These are phyloP conservation scores for Buceros bicornis DNA, from an alignment of 2,797 vertebrate species.

Conservation along the genomic window DNA sequence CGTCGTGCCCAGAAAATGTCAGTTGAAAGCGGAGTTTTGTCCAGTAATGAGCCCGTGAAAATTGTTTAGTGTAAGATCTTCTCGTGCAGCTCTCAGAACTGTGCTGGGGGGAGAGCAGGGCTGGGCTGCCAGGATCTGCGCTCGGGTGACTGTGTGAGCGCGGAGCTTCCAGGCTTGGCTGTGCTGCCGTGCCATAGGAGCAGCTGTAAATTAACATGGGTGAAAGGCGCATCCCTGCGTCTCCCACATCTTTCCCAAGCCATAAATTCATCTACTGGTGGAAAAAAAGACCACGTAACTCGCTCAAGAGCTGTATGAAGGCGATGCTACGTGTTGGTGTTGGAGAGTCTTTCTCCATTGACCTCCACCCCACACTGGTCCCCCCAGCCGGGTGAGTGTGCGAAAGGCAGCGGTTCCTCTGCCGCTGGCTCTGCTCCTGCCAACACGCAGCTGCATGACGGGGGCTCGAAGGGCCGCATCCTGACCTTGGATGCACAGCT, in stretches of 20 bases:
- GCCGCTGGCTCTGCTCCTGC: neutral
- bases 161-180: neutral
- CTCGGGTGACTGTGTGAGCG: neutral
- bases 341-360: neutral
- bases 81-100: neutral
- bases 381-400: neutral
- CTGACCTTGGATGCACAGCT: neutral
- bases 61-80: neutral
- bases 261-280: neutral
- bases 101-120: neutral
- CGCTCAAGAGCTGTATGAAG: neutral
- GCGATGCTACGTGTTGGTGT: fast-evolving
- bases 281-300: fast-evolving
- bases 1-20: slow-evolving; percentile 44
- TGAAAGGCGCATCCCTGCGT: neutral
- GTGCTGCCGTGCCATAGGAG: fast-evolving
- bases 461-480: neutral
- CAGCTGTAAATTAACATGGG: fast-evolving
- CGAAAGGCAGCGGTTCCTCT: neutral
- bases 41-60: slow-evolving; percentile 49
- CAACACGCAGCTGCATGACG: neutral
- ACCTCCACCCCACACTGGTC: neutral
- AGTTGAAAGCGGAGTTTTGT: slow-evolving; percentile 25
- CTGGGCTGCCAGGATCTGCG: neutral
- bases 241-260: neutral